phyloP scores from a whole-genome alignment of 2,888 invertebrate species.

The Cosmorhoe ocellata region DNA sequence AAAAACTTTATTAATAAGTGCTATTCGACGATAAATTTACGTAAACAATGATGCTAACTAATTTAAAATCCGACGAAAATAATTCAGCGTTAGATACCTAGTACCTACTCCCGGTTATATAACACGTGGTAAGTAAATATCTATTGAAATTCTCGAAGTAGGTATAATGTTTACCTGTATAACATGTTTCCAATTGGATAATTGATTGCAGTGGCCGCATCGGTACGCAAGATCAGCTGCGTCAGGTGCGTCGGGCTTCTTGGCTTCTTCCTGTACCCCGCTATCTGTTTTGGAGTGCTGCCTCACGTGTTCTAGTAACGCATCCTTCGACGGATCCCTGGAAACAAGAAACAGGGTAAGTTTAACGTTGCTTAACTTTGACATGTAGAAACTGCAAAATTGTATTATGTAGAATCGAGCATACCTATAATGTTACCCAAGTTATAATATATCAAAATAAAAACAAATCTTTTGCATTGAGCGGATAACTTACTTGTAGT shows the following conservation, averaged over 20 bases:
- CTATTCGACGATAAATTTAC: too few relatives aligned
- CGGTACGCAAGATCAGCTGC: constrained; percentile 81
- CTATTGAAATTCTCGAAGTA: too few relatives aligned
- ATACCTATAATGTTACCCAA: too few relatives aligned
- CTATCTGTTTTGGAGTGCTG: constrained; percentile 62
- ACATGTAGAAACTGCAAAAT: background rate
- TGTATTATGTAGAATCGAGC: too few relatives aligned
- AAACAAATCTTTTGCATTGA: too few relatives aligned
- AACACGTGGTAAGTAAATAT: too few relatives aligned
- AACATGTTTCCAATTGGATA: constrained; percentile 93
- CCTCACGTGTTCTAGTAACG: constrained; percentile 72
- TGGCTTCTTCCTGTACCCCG: constrained; percentile 44
- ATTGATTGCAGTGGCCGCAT: constrained; percentile 91
- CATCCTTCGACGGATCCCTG: constrained; percentile 77
- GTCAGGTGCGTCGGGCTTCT: constrained; percentile 64
- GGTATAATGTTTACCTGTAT: constrained; percentile 84
- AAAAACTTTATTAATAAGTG: background rate
- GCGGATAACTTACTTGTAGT: constrained; percentile 87
- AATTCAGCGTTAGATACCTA: too few relatives aligned
- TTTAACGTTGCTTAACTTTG: background rate
- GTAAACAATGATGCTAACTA: too few relatives aligned
- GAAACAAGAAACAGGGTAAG: constrained; percentile 33
- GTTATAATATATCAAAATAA: too few relatives aligned
- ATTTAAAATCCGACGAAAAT: too few relatives aligned
- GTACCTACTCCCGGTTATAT: too few relatives aligned